Conservation (phyloP, 2,888 invertebrate species). For the Harmothoe impar region DNA sequence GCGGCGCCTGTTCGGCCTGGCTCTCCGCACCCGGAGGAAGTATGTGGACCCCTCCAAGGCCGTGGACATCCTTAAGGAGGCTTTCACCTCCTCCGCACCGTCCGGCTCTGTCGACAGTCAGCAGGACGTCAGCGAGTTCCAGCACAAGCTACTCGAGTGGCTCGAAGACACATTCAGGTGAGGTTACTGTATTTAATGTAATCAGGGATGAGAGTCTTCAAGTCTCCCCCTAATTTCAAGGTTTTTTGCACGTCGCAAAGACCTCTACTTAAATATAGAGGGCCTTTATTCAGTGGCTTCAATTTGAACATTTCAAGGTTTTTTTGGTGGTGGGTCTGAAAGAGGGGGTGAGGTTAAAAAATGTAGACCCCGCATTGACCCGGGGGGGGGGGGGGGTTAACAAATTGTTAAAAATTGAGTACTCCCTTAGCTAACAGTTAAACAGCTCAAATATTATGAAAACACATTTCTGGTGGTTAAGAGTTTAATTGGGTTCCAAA, state of each 20-base stretch:
- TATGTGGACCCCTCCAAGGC: conserved; percentile 84
- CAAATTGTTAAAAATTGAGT: no score
- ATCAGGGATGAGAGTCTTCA: not conserved
- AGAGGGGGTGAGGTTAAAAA: no score
- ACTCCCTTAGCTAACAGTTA: no score
- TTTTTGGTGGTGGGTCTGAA: no score
- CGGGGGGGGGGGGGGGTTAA: no score
- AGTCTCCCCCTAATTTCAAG: no score
- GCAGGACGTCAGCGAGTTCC: conserved; percentile 84
- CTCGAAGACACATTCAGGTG: conserved; percentile 84
- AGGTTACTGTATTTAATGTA: not conserved
- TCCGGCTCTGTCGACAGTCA: conserved; percentile 50
- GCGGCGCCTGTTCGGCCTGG: conserved; percentile 83
- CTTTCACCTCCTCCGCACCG: conserved; percentile 72
- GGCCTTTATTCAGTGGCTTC: no score
- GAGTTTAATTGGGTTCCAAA: no score
- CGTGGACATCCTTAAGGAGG: conserved; percentile 84
- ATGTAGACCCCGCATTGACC: no score
- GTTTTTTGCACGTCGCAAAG: not conserved
- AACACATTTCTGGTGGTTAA: no score
- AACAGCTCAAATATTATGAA: no score
- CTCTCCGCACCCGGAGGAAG: conserved; percentile 83
- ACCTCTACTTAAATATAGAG: not conserved
- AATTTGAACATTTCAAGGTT: no score
- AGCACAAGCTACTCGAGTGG: conserved; percentile 84